Evolutionary conservation across 1,140 invertebrate genomes (phyloP).

Genomic region (Heterodera schachtii): DNA sequence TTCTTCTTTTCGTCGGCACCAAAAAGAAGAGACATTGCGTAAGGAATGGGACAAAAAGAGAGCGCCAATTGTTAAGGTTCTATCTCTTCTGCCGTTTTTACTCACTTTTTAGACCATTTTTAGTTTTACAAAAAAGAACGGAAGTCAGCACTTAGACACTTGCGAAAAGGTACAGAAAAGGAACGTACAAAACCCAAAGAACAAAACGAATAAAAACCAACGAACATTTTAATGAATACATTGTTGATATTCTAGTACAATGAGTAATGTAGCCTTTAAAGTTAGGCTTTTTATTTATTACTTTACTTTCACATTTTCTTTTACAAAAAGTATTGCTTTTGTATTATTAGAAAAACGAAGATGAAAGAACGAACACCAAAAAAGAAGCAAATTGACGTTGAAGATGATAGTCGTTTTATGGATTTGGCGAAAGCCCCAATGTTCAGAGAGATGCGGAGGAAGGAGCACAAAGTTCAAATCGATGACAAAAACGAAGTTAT

Average conservation of each 20-base stretch:
- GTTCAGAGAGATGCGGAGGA: conserved; percentile 81
- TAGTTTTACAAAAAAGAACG: neutral
- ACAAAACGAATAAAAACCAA: neutral
- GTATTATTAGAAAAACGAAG: neutral
- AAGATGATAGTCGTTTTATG: conserved; percentile 79
- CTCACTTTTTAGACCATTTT: neutral
- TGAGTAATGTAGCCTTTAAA: too few relatives aligned
- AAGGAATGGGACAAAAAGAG: neutral
- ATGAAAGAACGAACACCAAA: neutral
- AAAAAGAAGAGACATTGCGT: neutral
- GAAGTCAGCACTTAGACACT: neutral
- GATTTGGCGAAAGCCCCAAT: conserved; percentile 83
- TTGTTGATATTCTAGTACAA: too few relatives aligned
- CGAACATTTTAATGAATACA: too few relatives aligned
- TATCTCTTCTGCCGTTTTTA: neutral
- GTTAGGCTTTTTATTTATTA: too few relatives aligned
- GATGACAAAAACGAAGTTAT: conserved; percentile 72
- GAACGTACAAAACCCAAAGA: neutral
- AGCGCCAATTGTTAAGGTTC: neutral
- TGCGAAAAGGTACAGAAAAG: neutral
- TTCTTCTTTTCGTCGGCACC: neutral
- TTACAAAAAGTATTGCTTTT: too few relatives aligned
- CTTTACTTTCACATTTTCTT: too few relatives aligned
- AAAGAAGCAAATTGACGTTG: neutral
- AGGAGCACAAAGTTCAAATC: conserved; percentile 86